phyloP scores from a whole-genome alignment of 2,113 vertebrate species.

The Varanus salvator region DNA sequence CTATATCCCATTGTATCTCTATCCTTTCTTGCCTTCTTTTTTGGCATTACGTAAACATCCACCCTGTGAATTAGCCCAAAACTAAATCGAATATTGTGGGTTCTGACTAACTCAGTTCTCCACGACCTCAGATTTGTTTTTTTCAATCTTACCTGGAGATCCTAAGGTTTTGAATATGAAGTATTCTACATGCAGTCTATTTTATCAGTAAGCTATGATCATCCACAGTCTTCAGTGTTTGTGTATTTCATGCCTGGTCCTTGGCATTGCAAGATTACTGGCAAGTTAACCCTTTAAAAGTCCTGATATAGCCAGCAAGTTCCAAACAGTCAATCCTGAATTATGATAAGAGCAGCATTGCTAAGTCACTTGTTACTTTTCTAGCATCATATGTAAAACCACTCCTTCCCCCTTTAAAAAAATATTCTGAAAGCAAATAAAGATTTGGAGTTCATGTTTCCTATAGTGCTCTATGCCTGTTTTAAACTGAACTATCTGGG shows the following conservation, averaged over 20 bases:
- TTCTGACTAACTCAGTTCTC: not conserved
- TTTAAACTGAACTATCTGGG: not conserved
- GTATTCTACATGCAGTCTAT: not conserved
- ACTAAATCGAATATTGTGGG: not conserved
- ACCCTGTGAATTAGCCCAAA: no score
- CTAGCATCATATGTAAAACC: not conserved
- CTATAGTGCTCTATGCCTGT: not conserved
- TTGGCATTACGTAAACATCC: no score
- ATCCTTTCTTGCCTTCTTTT: no score
- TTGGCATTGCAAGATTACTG: not conserved
- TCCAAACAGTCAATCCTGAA: not conserved
- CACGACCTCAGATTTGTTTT: not conserved
- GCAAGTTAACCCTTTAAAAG: not conserved
- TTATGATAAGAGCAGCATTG: not conserved
- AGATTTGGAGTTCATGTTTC: not conserved
- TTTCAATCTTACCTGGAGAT: not conserved
- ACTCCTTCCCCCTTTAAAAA: not conserved
- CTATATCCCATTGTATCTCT: no score
- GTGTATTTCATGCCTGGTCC: not conserved
- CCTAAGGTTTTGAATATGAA: not conserved
- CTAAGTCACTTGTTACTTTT: not conserved
- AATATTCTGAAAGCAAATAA: not conserved
- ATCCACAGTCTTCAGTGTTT: not conserved
- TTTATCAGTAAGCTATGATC: not conserved
- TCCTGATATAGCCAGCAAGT: not conserved